Evolutionary conservation across 2,113 vertebrate species (phyloP).

Genomic region (Urocynchramus pylzowi): DNA sequence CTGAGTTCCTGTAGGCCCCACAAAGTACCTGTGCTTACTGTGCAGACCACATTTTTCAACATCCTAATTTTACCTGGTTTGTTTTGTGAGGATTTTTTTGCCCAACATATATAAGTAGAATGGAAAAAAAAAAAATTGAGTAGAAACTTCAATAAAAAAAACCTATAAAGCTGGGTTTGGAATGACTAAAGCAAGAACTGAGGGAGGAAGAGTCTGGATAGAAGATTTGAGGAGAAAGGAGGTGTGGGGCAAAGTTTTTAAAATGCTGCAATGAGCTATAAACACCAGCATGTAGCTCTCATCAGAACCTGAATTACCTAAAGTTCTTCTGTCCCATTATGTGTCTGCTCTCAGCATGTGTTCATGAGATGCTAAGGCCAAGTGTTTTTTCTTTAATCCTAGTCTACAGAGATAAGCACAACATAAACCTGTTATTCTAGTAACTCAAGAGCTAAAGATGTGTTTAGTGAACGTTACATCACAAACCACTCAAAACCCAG

Average conservation of each 20-base stretch:
- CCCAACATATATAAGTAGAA: not conserved
- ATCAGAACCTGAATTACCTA: not conserved
- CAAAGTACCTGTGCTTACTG: not conserved
- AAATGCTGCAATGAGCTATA: not conserved
- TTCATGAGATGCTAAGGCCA: not conserved
- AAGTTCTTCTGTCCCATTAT: not conserved
- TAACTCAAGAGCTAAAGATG: not conserved
- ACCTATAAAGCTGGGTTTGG: accelerated
- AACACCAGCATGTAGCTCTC: not conserved
- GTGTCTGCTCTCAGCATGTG: not conserved
- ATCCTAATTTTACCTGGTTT: not conserved
- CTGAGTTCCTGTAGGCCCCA: not conserved
- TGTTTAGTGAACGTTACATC: not conserved
- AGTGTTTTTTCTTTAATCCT: not conserved
- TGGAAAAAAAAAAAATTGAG: accelerated
- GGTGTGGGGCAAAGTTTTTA: not conserved
- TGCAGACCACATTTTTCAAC: not conserved
- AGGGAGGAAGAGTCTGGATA: not conserved
- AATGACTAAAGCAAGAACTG: not conserved
- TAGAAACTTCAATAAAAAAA: not conserved
- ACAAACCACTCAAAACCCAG: not conserved
- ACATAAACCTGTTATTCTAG: not conserved
- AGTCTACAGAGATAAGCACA: not conserved
- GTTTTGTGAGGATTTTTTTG: not conserved
- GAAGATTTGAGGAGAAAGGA: not conserved